Evolutionary conservation across 2,888 invertebrate species (phyloP), one percentile per base, ranked within the genome.

Genomic region (Conistra vaccinii): DNA sequence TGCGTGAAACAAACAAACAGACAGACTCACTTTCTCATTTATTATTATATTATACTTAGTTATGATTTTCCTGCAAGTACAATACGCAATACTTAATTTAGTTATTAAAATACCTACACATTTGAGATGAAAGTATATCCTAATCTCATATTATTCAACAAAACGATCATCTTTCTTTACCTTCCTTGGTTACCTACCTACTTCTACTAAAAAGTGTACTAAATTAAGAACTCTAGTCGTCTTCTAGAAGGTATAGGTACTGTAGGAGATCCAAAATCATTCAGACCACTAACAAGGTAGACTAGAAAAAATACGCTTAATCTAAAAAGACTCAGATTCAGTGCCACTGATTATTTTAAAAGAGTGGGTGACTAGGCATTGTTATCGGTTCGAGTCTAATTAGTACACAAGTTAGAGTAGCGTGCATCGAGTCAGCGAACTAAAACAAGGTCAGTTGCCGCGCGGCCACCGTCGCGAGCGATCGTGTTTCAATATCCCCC

Each of bases 371-470:
- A n/a, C 62, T 39, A 7, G 10, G 3, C 26, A 17, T 58, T 48
- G 9, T 26, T 39, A 17, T 58, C 7, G 12, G n/a, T 67, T 23
- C 20, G 20, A 63, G 62, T 72, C 80, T 78, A 78, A 71, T 72
- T 80, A 71, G 80, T 60, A 35, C 42, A 65, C 60, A 32, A 60
- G 20, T 80, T 79, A 80, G 80, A 29, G 45, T 60, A 32, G 63
- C 32, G 58, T 10, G 45, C 32, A 26, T 5, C 55, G 73, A 78
- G 53, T 78, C 81, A 78, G 78, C 9, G 75, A 62, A 62, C 81
- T 78, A 42, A 67, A 61, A 23, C 55, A 26, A 35, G 61, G 81
- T 67, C 81, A 78, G 81, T 74, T 51, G 57, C 81, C 78, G 12
- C 61, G 62, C 66, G 66, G 75, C 42, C 55, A 9, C 6, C 3